These are phyloP conservation scores for Numenius phaeopus DNA, from an alignment of 2,797 vertebrate species.

Conservation along the genomic window DNA sequence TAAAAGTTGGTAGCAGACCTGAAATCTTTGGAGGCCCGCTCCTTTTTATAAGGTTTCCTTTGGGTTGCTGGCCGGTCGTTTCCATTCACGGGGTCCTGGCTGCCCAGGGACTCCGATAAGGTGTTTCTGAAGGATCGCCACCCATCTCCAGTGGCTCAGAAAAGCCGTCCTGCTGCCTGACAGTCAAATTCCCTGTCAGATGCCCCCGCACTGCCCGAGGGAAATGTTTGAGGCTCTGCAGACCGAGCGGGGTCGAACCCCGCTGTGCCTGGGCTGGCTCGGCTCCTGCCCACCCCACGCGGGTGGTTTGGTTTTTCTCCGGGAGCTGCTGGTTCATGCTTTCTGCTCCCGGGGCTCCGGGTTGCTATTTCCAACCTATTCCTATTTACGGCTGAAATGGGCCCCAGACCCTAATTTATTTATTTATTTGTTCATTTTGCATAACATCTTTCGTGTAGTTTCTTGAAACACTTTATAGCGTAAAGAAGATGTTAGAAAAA, in stretches of 20 bases:
- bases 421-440: background rate
- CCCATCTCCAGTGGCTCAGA: background rate
- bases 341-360: background rate
- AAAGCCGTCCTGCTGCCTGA: background rate
- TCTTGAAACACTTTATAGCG: background rate
- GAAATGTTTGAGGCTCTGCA: background rate
- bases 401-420: background rate
- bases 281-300: background rate
- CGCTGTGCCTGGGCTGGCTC: fast-evolving
- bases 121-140: background rate
- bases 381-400: background rate
- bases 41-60: background rate
- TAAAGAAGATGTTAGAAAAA: background rate
- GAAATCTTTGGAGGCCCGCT: background rate
- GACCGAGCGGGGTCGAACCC: background rate
- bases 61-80: background rate
- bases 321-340: background rate
- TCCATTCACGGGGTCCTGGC: background rate
- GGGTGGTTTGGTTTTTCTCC: background rate
- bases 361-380: background rate
- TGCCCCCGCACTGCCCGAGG: fast-evolving
- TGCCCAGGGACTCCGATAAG: background rate
- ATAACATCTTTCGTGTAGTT: background rate
- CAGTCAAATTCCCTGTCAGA: background rate
- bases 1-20: background rate